Evolutionary conservation across 2,888 invertebrate species (phyloP), one percentile per base, ranked within the genome.

Genomic region (Artemia sinica): DNA sequence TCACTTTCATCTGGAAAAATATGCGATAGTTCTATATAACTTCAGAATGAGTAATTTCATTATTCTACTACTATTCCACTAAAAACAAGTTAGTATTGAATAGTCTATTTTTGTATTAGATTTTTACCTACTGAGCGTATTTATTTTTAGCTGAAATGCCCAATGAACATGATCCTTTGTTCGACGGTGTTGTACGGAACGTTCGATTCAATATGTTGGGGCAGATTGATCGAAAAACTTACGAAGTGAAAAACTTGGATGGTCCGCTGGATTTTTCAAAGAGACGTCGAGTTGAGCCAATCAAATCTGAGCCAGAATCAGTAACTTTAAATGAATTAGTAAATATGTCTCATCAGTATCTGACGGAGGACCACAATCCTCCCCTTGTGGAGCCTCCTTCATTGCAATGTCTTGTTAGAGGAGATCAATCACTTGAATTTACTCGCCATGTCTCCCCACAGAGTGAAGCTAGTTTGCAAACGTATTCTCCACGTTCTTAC

Each of bases 121-220:
- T 41, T 41, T 41, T 41, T 41, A 18, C 6, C 41, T 5, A 41
- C 41, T 6, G 41, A 41, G 41, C 41, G 3, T 41, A 41, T 41
- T 41, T 41, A 41, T 41, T 41, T 41, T 41, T 41, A 41, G 41
- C 41, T 41, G 41, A 41, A 41, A 41, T 41, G 41, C 41, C 41
- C 41, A 41, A 41, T 41, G 41, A 41, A 41, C 41, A 41, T 41
- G 41, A 41, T 41, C 41, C 41, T 41, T 41, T 41, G 41, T 58
- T 28, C 63, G 14, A 58, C 14, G 63, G 63, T 28, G 63, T 58
- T 28, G 63, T 58, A 18, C 63, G 63, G 14, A 58, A 58, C 63
- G 63, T 58, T 28, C 63, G 63, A 18, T 58, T 58, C 63, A 58
- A 58, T 28, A 58, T 58, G 63, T 18, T 58, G 11, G 63, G 63